These are phyloP conservation scores for Andricus curvator DNA, from an alignment of 2,888 invertebrate genomes.

Conservation along the genomic window DNA sequence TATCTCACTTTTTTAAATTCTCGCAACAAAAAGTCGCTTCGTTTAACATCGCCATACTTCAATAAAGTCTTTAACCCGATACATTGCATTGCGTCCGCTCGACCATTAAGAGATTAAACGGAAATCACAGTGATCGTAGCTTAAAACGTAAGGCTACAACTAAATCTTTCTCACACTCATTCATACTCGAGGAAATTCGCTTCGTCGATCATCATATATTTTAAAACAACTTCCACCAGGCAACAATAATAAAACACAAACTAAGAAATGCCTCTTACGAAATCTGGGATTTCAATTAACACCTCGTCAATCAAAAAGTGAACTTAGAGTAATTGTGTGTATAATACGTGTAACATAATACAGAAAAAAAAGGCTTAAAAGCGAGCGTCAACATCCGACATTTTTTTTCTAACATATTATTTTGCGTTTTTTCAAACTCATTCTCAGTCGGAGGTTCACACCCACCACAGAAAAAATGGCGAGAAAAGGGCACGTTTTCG, in stretches of 20 bases:
- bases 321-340: constrained; percentile 25
- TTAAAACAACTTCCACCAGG: constrained; percentile 27
- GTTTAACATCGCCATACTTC: constrained; percentile 13
- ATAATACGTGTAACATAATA: constrained; percentile 35
- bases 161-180: constrained; percentile 2
- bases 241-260: constrained; percentile 28
- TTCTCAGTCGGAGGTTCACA: background rate
- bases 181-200: constrained; percentile 32
- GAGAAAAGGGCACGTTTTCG: constrained; percentile 32
- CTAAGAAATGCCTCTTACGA: constrained; percentile 29
- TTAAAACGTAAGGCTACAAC: constrained; percentile 49
- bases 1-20: background rate
- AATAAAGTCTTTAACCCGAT: constrained; percentile 36
- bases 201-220: background rate
- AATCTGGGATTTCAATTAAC: constrained; percentile 31
- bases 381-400: constrained; percentile 8
- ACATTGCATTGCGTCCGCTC: constrained; percentile 33
- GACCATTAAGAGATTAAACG: constrained; percentile 53
- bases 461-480: background rate
- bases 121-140: constrained; percentile 67
- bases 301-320: constrained; percentile 21
- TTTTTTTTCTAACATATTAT: background rate
- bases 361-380: constrained; percentile 13
- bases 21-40: constrained; percentile 40
- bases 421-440: background rate